These are phyloP conservation scores for Steinernema hermaphroditum DNA, from an alignment of 2,888 invertebrate species.

Conservation along the genomic window DNA sequence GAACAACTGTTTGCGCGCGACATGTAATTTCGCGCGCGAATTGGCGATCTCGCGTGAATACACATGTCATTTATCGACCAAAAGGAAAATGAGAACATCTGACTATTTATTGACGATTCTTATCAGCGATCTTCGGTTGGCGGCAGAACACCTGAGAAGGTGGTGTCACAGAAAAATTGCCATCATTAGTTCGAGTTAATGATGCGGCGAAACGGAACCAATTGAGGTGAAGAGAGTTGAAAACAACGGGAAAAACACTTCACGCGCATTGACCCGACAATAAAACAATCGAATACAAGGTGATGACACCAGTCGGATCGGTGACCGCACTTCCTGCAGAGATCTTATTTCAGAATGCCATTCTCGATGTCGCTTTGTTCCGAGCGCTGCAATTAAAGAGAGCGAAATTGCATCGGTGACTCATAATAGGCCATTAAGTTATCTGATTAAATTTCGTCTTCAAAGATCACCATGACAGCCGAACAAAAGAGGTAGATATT, in stretches of 20 bases:
- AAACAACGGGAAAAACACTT: constrained; percentile 5
- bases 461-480: too few relatives aligned
- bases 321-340: too few relatives aligned
- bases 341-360: too few relatives aligned
- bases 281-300: too few relatives aligned
- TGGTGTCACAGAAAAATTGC: not conserved
- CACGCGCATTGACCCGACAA: not conserved
- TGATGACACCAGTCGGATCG: too few relatives aligned
- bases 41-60: not conserved
- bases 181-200: constrained; percentile 3
- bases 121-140: not conserved
- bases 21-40: not conserved
- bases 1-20: constrained; percentile 24
- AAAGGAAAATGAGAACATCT: constrained; percentile 25
- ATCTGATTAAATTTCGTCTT: too few relatives aligned
- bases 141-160: not conserved
- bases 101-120: not conserved
- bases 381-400: too few relatives aligned
- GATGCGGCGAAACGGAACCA: constrained; percentile 16
- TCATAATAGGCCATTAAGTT: too few relatives aligned
- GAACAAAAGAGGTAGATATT: too few relatives aligned
- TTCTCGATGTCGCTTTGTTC: too few relatives aligned
- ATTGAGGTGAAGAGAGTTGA: constrained; percentile 1
- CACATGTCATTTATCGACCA: constrained; percentile 16
- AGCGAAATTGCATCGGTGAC: too few relatives aligned